A percentile compares a stretch with the other conserved stretches of the same genome.
phyloP scores from a whole-genome alignment of 2,888 invertebrate genomes.

The Camptogramma bilineatum region DNA sequence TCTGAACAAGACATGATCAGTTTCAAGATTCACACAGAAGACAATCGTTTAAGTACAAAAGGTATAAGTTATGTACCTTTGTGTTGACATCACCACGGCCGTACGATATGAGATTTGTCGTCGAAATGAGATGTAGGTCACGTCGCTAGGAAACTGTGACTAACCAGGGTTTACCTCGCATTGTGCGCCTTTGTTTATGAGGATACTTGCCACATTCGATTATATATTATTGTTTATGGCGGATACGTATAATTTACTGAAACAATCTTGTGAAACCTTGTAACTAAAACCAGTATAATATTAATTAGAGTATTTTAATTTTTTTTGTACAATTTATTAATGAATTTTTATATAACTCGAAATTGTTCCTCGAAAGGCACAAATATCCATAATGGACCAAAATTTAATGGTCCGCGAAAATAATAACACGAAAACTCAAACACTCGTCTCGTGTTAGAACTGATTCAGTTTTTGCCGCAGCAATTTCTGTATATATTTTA shows the following conservation, averaged over 20 bases:
- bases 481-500: background rate
- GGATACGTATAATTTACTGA: background rate
- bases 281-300: background rate
- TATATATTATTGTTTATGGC: background rate
- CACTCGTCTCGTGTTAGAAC: background rate
- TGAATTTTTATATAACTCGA: no score
- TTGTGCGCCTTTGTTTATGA: constrained; percentile 28
- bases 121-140: constrained; percentile 53
- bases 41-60: constrained; percentile 19
- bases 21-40: constrained; percentile 19
- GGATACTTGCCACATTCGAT: constrained; percentile 3
- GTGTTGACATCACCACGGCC: constrained; percentile 20
- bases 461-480: background rate
- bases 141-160: constrained; percentile 60
- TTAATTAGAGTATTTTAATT: no score
- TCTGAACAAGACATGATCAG: constrained; percentile 2
- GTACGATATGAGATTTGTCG: constrained; percentile 15
- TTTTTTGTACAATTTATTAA: no score
- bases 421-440: no score
- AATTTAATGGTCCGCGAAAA: no score
- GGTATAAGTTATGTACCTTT: constrained; percentile 22
- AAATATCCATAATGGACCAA: no score
- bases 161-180: constrained; percentile 59
- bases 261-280: background rate
- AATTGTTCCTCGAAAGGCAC: no score